A percentile compares a stretch with the other conserved stretches of the same genome.
Evolutionary conservation across 1,140 invertebrate species (phyloP).

Genomic region (Drosophila pallidifrons): DNA sequence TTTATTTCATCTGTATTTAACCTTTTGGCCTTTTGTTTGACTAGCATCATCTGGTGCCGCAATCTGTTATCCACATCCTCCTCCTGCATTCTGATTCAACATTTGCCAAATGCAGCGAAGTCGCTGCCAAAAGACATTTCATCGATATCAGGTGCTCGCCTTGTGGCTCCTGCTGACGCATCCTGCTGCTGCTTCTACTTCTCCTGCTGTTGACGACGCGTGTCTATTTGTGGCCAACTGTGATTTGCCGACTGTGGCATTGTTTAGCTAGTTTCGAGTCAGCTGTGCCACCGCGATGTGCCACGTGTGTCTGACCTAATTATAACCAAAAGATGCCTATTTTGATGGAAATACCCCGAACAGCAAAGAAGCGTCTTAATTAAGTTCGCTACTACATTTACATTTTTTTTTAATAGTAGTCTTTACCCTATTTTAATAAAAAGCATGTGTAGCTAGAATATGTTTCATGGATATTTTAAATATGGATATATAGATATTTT

Average conservation of each 20-base stretch:
- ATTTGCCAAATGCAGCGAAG: conserved; percentile 68
- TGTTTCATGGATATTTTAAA: too few relatives aligned
- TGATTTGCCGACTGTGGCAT: conserved; percentile 62
- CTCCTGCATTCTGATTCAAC: conserved; percentile 59
- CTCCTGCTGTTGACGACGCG: conserved; percentile 45
- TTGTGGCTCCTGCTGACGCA: conserved; percentile 4
- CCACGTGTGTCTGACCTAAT: conserved; percentile 63
- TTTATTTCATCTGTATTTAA: conserved; percentile 9
- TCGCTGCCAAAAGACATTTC: conserved; percentile 21
- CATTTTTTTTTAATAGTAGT: too few relatives aligned
- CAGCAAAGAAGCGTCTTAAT: too few relatives aligned
- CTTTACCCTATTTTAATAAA: too few relatives aligned
- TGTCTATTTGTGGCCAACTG: conserved; percentile 76
- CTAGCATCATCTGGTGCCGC: conserved; percentile 74
- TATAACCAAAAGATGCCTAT: conserved; percentile 29
- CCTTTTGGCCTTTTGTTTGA: conserved; percentile 56
- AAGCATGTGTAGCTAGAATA: too few relatives aligned
- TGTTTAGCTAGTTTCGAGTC: conserved; percentile 44
- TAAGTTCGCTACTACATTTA: too few relatives aligned
- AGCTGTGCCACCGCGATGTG: conserved; percentile 59
- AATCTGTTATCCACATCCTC: conserved; percentile 78
- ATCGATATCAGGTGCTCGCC: conserved; percentile 57
- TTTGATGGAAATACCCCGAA: background rate
- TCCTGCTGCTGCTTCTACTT: conserved; percentile 5
- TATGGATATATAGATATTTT: too few relatives aligned